Conservation (phyloP, 2,797 vertebrate genomes). For the Clarias pachynema region DNA sequence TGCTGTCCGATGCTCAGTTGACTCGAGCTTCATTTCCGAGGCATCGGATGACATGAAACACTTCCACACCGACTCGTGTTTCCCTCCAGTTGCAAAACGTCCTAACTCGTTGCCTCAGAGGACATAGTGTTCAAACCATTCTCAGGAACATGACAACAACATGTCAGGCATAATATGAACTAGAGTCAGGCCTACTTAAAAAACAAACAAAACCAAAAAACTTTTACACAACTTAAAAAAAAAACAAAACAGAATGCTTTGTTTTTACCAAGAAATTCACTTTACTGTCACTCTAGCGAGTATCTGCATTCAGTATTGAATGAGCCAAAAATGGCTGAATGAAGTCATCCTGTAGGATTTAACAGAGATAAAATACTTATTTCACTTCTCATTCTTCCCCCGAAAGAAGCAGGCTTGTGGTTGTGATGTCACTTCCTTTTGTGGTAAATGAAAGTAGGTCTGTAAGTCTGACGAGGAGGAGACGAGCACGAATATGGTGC, state of each 20-base stretch:
- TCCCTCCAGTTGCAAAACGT: constrained; percentile 8
- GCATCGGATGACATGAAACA: constrained; percentile 11
- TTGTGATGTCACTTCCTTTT: constrained; percentile 54
- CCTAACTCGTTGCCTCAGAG: constrained; percentile 22
- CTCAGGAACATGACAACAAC: constrained; percentile 24
- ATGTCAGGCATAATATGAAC: neutral
- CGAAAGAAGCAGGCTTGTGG: constrained; percentile 33
- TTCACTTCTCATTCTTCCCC: constrained; percentile 30
- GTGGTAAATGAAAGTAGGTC: constrained; percentile 38
- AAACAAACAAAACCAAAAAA: too few species aligned
- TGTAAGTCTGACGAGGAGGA: constrained; percentile 39
- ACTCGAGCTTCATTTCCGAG: neutral
- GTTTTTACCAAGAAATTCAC: neutral
- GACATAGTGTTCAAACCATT: constrained; percentile 20
- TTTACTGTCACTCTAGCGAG: neutral
- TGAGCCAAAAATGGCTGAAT: constrained; percentile 34
- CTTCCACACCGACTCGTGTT: constrained; percentile 3
- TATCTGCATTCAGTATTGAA: neutral
- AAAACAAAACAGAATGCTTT: too few species aligned
- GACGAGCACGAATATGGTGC: constrained; percentile 34
- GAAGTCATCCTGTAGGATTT: constrained; percentile 33
- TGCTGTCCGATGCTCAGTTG: neutral
- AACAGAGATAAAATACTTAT: constrained; percentile 33
- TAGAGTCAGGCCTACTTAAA: neutral
- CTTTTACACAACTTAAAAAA: too few species aligned